phyloP scores from a whole-genome alignment of 2,113 vertebrate genomes.

The Ivindomyrus marchei region DNA sequence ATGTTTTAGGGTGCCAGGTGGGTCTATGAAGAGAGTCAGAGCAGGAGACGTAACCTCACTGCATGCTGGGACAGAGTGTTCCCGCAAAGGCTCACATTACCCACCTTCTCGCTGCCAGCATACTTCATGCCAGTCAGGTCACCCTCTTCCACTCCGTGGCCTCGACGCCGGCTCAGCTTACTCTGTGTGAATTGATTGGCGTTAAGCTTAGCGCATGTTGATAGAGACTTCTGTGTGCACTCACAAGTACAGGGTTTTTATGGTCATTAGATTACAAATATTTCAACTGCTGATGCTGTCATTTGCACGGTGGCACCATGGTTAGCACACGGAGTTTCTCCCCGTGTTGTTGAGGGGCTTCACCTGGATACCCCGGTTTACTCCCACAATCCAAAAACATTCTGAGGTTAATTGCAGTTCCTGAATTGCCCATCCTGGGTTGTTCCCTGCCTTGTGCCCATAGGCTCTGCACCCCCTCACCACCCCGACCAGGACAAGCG shows the following conservation, averaged over 20 bases:
- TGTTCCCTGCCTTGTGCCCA: too few relatives aligned
- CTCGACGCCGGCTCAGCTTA: background rate
- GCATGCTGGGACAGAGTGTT: slow-evolving; percentile 58
- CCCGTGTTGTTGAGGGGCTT: background rate
- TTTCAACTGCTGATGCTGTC: background rate
- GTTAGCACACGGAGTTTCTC: background rate
- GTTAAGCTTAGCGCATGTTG: slow-evolving; percentile 6
- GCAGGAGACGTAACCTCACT: background rate
- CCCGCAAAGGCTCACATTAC: slow-evolving; percentile 18
- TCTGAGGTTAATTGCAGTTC: too few relatives aligned
- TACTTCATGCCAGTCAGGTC: slow-evolving; percentile 27
- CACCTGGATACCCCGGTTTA: background rate
- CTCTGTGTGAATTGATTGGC: background rate
- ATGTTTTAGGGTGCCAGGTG: background rate
- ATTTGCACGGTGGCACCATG: background rate
- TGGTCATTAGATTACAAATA: background rate
- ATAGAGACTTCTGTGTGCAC: background rate
- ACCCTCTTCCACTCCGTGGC: background rate
- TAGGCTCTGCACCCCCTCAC: background rate
- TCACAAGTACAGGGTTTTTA: background rate
- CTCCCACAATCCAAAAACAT: background rate
- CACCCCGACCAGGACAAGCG: too few relatives aligned
- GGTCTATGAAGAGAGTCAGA: background rate
- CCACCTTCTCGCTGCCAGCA: slow-evolving; percentile 37
- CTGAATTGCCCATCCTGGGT: too few relatives aligned